A percentile compares a stretch with the other conserved stretches of the same genome.
These are phyloP conservation scores for Pocillopora verrucosa DNA, from an alignment of 64 coral and sea anemone genomes.

Conservation along the genomic window DNA sequence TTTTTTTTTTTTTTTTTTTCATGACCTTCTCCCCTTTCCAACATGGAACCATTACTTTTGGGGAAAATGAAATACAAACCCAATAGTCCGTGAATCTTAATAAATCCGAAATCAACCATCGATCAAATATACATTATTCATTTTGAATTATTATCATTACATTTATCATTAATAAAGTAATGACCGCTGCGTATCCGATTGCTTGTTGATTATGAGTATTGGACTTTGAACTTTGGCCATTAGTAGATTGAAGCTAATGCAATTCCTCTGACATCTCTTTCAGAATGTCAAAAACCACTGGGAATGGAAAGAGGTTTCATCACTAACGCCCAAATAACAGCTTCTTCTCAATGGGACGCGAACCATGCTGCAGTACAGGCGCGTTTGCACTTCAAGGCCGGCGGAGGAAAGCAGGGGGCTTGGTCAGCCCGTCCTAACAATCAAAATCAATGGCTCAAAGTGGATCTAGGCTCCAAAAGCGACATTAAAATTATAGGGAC, in stretches of 20 bases:
- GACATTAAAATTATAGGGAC: neutral
- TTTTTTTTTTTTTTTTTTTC: neutral
- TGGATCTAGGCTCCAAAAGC: neutral
- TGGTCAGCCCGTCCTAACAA: neutral
- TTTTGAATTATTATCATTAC: too few species aligned
- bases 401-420: neutral
- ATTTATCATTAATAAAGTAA: too few species aligned
- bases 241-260: too few species aligned
- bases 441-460: constrained; percentile 17
- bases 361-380: constrained; percentile 14
- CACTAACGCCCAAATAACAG: neutral
- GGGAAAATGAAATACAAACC: too few species aligned
- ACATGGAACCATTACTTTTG: too few species aligned
- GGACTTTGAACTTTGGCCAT: too few species aligned
- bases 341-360: neutral
- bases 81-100: too few species aligned
- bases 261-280: neutral
- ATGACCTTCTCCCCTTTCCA: neutral
- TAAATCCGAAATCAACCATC: too few species aligned
- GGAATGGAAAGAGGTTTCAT: constrained; percentile 42
- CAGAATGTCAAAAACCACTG: neutral
- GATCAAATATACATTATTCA: too few species aligned
- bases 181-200: too few species aligned
- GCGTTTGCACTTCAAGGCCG: neutral
- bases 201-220: too few species aligned